A percentile compares a stretch with the other conserved stretches of the same genome.
Conservation (phyloP, 1,140 invertebrate genomes). For the Vollenhovia emeryi region DNA sequence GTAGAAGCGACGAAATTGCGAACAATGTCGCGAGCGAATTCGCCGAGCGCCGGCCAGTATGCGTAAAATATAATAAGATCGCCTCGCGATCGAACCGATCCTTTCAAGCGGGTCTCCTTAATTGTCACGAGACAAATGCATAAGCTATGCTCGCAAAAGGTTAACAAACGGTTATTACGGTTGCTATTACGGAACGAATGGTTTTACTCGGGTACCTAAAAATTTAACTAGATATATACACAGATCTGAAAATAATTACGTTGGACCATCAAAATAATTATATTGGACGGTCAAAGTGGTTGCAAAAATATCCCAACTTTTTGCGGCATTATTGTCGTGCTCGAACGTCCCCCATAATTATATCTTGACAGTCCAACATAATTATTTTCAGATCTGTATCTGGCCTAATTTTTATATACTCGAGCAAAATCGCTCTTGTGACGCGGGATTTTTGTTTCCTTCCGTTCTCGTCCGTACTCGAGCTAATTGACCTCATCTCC, state of each 20-base stretch:
- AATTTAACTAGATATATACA: no score
- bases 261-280: no score
- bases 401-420: neutral
- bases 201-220: no score
- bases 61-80: neutral
- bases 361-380: no score
- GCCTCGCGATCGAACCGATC: neutral
- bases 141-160: neutral
- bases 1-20: neutral
- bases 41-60: neutral
- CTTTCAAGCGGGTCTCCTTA: neutral
- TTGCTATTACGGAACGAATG: no score
- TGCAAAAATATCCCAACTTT: neutral
- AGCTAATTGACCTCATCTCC: conserved; percentile 41
- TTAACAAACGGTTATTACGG: neutral
- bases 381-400: neutral
- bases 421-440: neutral
- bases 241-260: no score
- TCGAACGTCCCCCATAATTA: no score
- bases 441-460: neutral
- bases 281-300: no score
- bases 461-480: conserved; percentile 48
- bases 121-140: neutral
- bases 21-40: neutral
- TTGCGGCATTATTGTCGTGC: neutral